These are phyloP conservation scores for Eudyptes chrysolophus DNA, from an alignment of 2,113 vertebrate genomes.

Conservation along the genomic window DNA sequence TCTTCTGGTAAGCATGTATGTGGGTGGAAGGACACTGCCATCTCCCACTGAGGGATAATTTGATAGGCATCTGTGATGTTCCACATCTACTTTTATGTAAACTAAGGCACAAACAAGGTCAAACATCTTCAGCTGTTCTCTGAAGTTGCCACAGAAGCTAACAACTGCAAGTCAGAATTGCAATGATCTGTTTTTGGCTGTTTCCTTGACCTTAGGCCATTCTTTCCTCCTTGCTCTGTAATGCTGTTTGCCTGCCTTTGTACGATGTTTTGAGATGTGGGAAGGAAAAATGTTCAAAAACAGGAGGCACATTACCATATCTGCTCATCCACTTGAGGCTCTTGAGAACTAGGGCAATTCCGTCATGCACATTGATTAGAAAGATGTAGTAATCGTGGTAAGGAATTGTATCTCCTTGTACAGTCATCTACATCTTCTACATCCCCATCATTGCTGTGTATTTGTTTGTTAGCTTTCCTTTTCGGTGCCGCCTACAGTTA, in stretches of 20 bases:
- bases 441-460: neutral
- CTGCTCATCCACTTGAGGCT: neutral
- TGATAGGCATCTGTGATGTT: neutral
- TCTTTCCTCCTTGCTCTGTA: neutral
- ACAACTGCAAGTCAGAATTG: neutral
- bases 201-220: neutral
- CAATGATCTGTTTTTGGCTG: neutral
- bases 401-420: neutral
- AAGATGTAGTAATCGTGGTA: accelerated
- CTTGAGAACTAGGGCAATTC: neutral
- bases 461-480: neutral
- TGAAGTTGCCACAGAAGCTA: neutral
- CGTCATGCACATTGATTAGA: neutral
- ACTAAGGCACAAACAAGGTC: neutral
- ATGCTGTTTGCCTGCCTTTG: neutral
- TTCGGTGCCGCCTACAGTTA: neutral
- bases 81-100: neutral
- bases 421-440: neutral
- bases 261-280: neutral
- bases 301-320: neutral
- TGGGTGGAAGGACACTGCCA: neutral
- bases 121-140: neutral
- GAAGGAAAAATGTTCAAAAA: neutral
- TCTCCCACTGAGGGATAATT: neutral
- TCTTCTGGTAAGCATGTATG: conserved; percentile 84